Evolutionary conservation across 2,888 invertebrate genomes (phyloP), one percentile per base, ranked within the genome.

Genomic region (Orchestes rusci): DNA sequence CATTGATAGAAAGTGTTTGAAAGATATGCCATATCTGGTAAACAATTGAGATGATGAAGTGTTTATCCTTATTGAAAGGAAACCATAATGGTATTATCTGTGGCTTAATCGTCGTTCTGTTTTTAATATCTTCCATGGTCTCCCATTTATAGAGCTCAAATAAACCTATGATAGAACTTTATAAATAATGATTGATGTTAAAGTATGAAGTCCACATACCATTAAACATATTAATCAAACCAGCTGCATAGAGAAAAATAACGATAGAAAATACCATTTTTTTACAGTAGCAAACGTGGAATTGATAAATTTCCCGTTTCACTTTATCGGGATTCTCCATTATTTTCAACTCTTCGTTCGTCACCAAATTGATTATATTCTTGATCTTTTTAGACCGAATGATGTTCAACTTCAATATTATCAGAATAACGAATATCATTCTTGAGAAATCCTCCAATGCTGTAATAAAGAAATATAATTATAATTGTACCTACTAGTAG

Each of bases 31-130:
- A 34, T 16, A 45, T 16, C 23, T 45, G 35, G 16, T 45, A 45
- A 15, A 36, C 29, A 31, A 40, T 34, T 12, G 40, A 38, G 16
- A 17, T 18, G 4, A 30, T 8, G 27, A 27, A 39, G 30, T 45
- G 28, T n/a, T 31, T 45, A n/a, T 45, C 39, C 23, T 40, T 39
- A 10, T 45, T 27, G 20, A 45, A 45, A 1, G 45, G 45, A 19
- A 39, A 45, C 45, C 45, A 40, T 13, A 40, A 34, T 16, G 45
- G 45, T 4, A 39, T 28, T 10, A 33, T 18, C 4, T 39, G 45
- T 12, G 45, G 40, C 23, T 40, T 45, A 13, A 18, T 16, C 1
- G 13, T 13, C 3, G 35, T 40, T 20, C 4, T 23, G 10, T 39
- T 40, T 23, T 10, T n/a, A n/a, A 7, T 19, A 16, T 29, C 7